Conservation (phyloP, 2,888 invertebrate species). For the Hyposoter dolosus region DNA sequence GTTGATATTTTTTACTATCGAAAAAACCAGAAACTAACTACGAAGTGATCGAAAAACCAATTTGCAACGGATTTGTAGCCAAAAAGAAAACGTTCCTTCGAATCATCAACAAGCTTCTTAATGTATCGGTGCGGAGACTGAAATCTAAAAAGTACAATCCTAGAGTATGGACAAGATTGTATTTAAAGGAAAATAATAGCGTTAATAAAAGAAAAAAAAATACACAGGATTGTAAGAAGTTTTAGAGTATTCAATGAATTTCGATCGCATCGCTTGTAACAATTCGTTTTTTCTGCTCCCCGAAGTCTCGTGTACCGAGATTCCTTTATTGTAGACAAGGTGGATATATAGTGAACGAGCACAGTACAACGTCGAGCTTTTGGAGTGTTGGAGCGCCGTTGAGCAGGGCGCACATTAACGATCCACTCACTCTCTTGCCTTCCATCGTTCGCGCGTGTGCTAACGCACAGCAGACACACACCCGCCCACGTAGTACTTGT, state of each 20-base stretch:
- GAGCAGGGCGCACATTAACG: conserved; percentile 45
- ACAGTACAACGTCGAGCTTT: conserved; percentile 3
- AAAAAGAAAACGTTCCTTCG: no score
- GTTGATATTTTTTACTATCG: no score
- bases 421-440: conserved; percentile 35
- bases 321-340: neutral
- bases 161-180: neutral
- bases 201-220: neutral
- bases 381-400: conserved; percentile 3
- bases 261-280: neutral
- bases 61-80: no score
- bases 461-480: neutral
- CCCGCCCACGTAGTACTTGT: neutral
- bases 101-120: neutral
- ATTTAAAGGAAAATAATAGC: neutral
- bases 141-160: neutral
- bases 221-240: neutral
- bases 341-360: conserved; percentile 25
- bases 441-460: conserved; percentile 16
- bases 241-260: neutral
- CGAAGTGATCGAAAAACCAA: no score
- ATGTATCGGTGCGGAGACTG: neutral
- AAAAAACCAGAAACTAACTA: no score
- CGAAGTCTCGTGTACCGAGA: neutral
- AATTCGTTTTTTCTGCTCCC: neutral